Evolutionary conservation across 1,140 invertebrate genomes (phyloP).

Genomic region (Zaprionus taronus): DNA sequence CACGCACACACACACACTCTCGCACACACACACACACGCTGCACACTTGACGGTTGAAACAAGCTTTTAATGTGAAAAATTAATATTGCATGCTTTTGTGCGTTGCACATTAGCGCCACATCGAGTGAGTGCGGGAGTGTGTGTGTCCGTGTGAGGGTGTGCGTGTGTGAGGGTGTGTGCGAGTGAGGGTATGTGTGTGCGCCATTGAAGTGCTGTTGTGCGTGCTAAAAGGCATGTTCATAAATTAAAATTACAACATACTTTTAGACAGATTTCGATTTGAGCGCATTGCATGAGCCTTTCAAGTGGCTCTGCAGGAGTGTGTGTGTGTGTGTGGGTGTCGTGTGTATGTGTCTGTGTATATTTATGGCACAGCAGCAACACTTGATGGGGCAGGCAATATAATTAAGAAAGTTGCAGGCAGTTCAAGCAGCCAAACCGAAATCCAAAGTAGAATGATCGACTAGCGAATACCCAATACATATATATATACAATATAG

Average conservation of each 20-base stretch:
- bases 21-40: background rate
- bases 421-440: background rate
- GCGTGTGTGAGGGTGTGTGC: background rate
- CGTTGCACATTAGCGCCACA: constrained; percentile 33
- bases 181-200: background rate
- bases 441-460: no score
- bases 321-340: background rate
- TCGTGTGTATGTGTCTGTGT: background rate
- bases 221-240: constrained; percentile 13
- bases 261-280: constrained; percentile 36
- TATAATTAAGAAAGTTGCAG: background rate
- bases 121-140: background rate
- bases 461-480: no score
- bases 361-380: background rate
- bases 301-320: background rate
- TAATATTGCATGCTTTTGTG: constrained; percentile 62
- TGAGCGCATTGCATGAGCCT: background rate
- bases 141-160: background rate
- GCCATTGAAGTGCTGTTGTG: constrained; percentile 12
- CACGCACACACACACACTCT: background rate
- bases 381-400: background rate
- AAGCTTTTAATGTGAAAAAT: constrained; percentile 42
- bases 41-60: background rate
- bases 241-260: constrained; percentile 49
- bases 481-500: background rate